phyloP scores from a whole-genome alignment of 1,140 invertebrate genomes.

The Drosophila micromelanica region DNA sequence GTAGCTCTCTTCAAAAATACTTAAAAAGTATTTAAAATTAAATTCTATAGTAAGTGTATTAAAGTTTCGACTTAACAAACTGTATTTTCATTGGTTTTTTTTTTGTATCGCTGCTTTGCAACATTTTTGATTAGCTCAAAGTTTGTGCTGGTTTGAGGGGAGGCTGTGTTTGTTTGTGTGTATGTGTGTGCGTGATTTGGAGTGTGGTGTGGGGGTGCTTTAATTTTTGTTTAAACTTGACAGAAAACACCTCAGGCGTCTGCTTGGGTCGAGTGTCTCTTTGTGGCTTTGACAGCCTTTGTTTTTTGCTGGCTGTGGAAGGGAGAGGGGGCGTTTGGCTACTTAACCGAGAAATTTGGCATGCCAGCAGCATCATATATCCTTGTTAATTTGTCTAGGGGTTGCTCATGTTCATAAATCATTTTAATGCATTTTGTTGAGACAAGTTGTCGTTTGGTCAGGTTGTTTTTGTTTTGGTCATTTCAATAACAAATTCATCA shows the following conservation, averaged over 20 bases:
- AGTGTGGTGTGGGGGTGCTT: conserved; percentile 48
- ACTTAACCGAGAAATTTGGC: conserved; percentile 53
- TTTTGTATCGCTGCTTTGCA: conserved; percentile 35
- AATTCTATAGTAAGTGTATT: too few species aligned
- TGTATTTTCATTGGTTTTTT: not conserved
- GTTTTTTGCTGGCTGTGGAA: conserved; percentile 42
- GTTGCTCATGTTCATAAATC: conserved; percentile 65
- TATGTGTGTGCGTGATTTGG: conserved; percentile 1
- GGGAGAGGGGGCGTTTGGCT: conserved; percentile 43
- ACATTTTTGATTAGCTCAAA: conserved; percentile 73
- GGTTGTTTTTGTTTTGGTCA: conserved; percentile 58
- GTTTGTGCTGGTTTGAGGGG: conserved; percentile 35
- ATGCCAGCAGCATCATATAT: conserved; percentile 69
- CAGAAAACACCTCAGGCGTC: conserved; percentile 71
- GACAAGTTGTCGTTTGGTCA: conserved; percentile 59
- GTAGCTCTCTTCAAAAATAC: too few species aligned
- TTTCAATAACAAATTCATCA: conserved; percentile 60
- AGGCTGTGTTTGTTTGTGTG: conserved; percentile 7
- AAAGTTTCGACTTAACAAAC: not conserved
- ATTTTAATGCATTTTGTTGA: conserved; percentile 73
- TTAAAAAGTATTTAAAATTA: too few species aligned
- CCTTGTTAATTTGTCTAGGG: conserved; percentile 75
- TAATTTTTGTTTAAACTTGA: conserved; percentile 76
- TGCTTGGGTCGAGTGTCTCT: conserved; percentile 72
- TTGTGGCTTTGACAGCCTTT: conserved; percentile 78